These are phyloP conservation scores for Salarias fasciatus DNA, from an alignment of 2,797 vertebrate species.

Conservation along the genomic window DNA sequence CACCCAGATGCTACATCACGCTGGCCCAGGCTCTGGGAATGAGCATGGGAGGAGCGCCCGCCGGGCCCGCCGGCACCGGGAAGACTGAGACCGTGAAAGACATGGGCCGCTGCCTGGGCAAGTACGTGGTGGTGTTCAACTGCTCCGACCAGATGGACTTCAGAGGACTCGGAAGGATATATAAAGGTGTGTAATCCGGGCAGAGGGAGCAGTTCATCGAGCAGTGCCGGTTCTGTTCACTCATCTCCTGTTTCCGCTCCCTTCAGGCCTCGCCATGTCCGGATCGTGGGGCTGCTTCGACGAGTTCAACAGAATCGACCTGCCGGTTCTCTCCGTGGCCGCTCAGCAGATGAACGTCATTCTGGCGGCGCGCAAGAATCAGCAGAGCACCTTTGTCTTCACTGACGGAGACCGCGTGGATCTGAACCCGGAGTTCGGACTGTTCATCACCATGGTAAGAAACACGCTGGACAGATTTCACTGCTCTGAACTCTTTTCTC, in stretches of 20 bases:
- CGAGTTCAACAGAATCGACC: conserved; percentile 93
- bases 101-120: conserved; percentile 90
- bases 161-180: conserved; percentile 90
- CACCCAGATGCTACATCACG: conserved; percentile 89
- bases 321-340: conserved; percentile 89
- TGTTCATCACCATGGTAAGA: conserved; percentile 90
- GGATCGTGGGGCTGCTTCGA: conserved; percentile 99
- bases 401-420: conserved; percentile 85
- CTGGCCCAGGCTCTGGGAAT: conserved; percentile 88
- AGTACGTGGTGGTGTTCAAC: conserved; percentile 92
- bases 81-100: conserved; percentile 89
- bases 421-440: conserved; percentile 90
- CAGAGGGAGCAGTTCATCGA: conserved; percentile 11
- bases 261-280: conserved; percentile 90
- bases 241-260: too few relatives aligned
- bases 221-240: too few relatives aligned
- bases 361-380: conserved; percentile 88
- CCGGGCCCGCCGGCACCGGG: conserved; percentile 82
- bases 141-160: conserved; percentile 94
- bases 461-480: too few relatives aligned
- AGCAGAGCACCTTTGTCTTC: conserved; percentile 83
- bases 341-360: conserved; percentile 91
- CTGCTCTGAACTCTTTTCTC: too few relatives aligned
- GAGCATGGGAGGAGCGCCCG: conserved; percentile 91
- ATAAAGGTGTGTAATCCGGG: conserved; percentile 84